A percentile compares a stretch with the other conserved stretches of the same genome.
Conservation (phyloP, 2,888 invertebrate species). For the Poecilobothrus nobilitatus region DNA sequence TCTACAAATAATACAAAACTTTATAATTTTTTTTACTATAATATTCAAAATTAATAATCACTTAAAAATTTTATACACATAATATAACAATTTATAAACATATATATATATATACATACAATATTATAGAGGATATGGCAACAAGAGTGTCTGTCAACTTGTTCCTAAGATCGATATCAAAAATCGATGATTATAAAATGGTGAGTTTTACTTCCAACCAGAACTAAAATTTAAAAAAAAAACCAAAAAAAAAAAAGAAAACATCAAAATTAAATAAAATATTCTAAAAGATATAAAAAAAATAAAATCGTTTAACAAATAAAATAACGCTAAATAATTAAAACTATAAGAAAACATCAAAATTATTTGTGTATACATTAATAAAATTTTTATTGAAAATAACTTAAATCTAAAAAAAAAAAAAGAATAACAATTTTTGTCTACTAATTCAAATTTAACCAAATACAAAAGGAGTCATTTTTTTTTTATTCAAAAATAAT, state of each 20-base stretch:
- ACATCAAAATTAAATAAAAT: not conserved
- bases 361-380: too few relatives aligned
- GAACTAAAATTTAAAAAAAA: constrained; percentile 9
- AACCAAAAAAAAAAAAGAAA: not conserved
- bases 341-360: not conserved
- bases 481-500: too few relatives aligned
- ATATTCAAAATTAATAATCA: too few relatives aligned
- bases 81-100: not conserved
- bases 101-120: constrained; percentile 12
- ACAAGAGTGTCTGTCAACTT: constrained; percentile 89
- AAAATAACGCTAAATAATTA: constrained; percentile 19
- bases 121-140: constrained; percentile 65
- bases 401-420: too few relatives aligned
- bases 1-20: too few relatives aligned
- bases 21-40: too few relatives aligned
- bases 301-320: not conserved
- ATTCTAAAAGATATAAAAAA: constrained; percentile 13
- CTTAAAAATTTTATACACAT: too few relatives aligned
- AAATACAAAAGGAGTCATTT: too few relatives aligned
- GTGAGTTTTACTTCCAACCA: constrained; percentile 57
- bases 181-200: constrained; percentile 99
- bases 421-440: too few relatives aligned
- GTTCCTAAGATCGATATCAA: constrained; percentile 94
- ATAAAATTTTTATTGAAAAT: too few relatives aligned
- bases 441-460: too few relatives aligned